Conservation (phyloP, 2,888 invertebrate genomes). For the Bursaphelenchus okinawaensis region DNA sequence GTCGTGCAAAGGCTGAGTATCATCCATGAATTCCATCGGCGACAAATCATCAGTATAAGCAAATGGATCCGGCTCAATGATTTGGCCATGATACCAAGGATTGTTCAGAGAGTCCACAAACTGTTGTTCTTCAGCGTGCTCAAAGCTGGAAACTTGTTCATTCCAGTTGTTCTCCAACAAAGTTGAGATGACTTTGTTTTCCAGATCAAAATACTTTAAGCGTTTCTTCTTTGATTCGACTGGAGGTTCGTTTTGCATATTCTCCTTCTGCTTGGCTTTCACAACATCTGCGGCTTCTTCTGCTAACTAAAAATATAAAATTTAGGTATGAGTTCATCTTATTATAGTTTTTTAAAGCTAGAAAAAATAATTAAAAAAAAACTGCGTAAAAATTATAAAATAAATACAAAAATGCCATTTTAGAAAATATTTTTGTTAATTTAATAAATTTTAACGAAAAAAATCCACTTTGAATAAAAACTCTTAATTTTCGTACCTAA, state of each 20-base stretch:
- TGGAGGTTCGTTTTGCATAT: no score
- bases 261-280: not conserved
- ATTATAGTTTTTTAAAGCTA: no score
- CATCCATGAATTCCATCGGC: not conserved
- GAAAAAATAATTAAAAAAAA: no score
- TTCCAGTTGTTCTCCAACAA: not conserved
- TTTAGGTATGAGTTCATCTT: no score
- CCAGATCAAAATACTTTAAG: no score
- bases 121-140: not conserved
- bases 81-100: constrained; percentile 10
- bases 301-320: constrained; percentile 11
- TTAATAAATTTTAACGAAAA: no score
- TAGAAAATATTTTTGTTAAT: no score
- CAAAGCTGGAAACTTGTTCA: not conserved
- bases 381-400: no score
- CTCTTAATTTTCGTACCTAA: no score
- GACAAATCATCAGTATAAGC: not conserved
- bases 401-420: no score
- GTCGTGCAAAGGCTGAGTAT: not conserved
- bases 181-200: not conserved
- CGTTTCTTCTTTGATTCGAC: not conserved
- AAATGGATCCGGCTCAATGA: constrained; percentile 8
- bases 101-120: not conserved
- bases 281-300: constrained; percentile 1
- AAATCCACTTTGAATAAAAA: no score